These are phyloP conservation scores for Etheostoma spectabile DNA, from an alignment of 2,113 vertebrate genomes.

Conservation along the genomic window DNA sequence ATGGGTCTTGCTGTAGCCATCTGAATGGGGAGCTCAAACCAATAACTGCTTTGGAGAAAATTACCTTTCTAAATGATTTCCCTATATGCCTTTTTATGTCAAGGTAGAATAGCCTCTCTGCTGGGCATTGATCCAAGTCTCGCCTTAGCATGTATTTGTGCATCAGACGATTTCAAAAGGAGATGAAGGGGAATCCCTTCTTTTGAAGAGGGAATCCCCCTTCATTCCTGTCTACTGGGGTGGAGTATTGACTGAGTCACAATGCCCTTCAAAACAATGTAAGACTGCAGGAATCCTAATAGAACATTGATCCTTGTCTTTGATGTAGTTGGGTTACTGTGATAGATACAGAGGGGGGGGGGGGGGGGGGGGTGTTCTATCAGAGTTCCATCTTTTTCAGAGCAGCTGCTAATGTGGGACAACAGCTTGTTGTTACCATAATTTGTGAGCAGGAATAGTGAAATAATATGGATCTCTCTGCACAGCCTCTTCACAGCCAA, in stretches of 20 bases:
- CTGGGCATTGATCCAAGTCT: background rate
- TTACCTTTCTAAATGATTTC: background rate
- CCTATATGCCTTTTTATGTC: background rate
- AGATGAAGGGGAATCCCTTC: slow-evolving; percentile 48
- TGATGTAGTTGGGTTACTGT: background rate
- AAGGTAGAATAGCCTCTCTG: background rate
- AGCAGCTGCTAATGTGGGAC: slow-evolving; percentile 8
- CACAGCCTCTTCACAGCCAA: slow-evolving; percentile 96
- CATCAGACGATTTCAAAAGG: background rate
- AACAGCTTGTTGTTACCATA: slow-evolving; percentile 1
- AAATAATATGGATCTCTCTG: slow-evolving; percentile 31
- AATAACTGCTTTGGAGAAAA: background rate
- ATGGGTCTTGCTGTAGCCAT: background rate
- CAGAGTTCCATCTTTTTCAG: background rate
- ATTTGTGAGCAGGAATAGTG: slow-evolving; percentile 15
- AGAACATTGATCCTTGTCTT: slow-evolving; percentile 4
- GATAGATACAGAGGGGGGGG: too few relatives aligned
- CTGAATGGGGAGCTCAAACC: background rate
- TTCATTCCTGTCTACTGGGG: slow-evolving; percentile 21
- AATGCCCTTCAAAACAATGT: slow-evolving; percentile 31
- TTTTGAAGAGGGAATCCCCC: slow-evolving; percentile 49
- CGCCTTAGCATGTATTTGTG: background rate
- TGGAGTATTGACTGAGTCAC: slow-evolving; percentile 40
- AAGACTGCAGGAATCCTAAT: slow-evolving; percentile 24
- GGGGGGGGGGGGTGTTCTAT: background rate